Conservation (phyloP, 2,797 vertebrate species). For the Poeciliopsis turneri region DNA sequence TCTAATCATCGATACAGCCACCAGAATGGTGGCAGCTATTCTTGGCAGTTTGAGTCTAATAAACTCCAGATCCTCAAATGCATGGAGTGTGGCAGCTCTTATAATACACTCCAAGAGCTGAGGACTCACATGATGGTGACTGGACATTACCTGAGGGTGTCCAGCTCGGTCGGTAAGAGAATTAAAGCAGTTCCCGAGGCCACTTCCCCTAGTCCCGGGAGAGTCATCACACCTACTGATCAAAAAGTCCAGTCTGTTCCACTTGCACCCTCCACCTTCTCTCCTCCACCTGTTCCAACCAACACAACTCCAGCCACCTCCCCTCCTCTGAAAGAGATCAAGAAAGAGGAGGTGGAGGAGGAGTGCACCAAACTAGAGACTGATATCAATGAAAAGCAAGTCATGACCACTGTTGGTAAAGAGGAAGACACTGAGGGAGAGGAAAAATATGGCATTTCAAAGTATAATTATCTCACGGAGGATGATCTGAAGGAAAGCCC, state of each 20-base stretch:
- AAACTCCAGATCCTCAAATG: conserved; percentile 97
- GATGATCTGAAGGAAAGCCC: conserved; percentile 96
- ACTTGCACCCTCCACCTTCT: conserved; percentile 89
- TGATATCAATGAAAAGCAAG: conserved; percentile 80
- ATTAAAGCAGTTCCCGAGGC: conserved; percentile 90
- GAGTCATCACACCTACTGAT: conserved; percentile 77
- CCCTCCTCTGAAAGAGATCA: conserved; percentile 85
- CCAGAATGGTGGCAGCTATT: conserved; percentile 90
- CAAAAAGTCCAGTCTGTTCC: conserved; percentile 92
- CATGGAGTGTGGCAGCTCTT: conserved; percentile 96
- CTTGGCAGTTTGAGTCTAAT: conserved; percentile 95
- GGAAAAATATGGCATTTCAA: conserved; percentile 90
- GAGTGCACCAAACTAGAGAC: conserved; percentile 77
- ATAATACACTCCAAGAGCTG: conserved; percentile 95
- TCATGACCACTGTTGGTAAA: conserved; percentile 43
- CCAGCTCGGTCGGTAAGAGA: conserved; percentile 91
- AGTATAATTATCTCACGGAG: conserved; percentile 95
- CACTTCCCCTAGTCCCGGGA: conserved; percentile 69
- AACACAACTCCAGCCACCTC: conserved; percentile 76
- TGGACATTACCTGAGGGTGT: conserved; percentile 95
- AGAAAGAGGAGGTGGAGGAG: conserved; percentile 91
- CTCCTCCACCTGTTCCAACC: conserved; percentile 80
- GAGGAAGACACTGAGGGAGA: conserved; percentile 82
- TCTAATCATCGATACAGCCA: conserved; percentile 90
- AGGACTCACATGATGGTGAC: conserved; percentile 98